Percentiles rank a stretch among this genome's conserved stretches.
phyloP scores from a whole-genome alignment of 2,888 invertebrate genomes.

The Philopedon plagiatum region DNA sequence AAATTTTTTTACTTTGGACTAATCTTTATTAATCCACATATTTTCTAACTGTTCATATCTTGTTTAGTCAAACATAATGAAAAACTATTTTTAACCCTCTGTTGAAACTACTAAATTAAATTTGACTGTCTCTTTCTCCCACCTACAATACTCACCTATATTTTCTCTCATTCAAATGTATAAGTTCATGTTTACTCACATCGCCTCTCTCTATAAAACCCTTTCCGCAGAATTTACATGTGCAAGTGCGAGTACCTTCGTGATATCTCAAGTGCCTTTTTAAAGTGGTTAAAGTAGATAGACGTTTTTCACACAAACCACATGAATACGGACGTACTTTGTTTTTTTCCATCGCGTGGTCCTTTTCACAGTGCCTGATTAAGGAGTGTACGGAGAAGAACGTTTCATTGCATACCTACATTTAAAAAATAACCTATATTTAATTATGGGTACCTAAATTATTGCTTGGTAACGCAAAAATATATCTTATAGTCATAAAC shows the following conservation, averaged over 20 bases:
- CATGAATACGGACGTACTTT: slow-evolving; percentile 58
- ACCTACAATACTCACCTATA: slow-evolving; percentile 56
- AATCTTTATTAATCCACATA: too few species aligned
- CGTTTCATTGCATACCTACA: slow-evolving; percentile 53
- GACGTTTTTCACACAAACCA: slow-evolving; percentile 57
- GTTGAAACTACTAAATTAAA: too few species aligned
- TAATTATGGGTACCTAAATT: too few species aligned
- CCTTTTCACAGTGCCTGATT: slow-evolving; percentile 54
- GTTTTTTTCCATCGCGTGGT: slow-evolving; percentile 56
- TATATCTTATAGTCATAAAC: too few species aligned
- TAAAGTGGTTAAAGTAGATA: slow-evolving; percentile 57
- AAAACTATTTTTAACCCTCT: too few species aligned
- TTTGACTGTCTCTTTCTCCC: too few species aligned
- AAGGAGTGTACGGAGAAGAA: slow-evolving; percentile 55
- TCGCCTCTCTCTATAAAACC: slow-evolving; percentile 62
- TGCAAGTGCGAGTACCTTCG: slow-evolving; percentile 55
- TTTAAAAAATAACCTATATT: neutral
- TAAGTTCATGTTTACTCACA: slow-evolving; percentile 59
- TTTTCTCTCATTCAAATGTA: slow-evolving; percentile 58
- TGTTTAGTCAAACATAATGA: too few species aligned
- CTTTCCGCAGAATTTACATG: slow-evolving; percentile 65
- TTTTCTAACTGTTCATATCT: too few species aligned
- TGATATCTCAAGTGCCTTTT: slow-evolving; percentile 60
- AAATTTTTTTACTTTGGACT: too few species aligned
- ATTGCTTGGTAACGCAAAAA: too few species aligned